These are phyloP conservation scores for Anthophora plumipes DNA, from an alignment of 2,888 invertebrate species.

Conservation along the genomic window DNA sequence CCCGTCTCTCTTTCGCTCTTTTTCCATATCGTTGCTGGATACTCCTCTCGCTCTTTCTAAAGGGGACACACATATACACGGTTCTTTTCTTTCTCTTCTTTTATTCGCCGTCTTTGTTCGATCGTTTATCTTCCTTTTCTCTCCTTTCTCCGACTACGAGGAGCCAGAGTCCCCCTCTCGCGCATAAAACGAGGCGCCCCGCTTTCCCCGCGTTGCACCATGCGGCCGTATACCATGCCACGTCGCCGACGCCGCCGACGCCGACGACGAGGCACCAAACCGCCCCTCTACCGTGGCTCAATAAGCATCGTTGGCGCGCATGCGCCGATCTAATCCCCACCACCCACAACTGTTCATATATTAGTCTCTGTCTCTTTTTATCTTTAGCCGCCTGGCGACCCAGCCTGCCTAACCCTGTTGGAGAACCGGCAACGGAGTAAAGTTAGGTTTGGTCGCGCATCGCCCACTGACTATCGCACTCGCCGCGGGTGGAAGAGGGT, in stretches of 20 bases:
- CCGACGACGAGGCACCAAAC: constrained; percentile 75
- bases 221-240: constrained; percentile 64
- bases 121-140: constrained; percentile 44
- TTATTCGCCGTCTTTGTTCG: neutral
- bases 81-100: constrained; percentile 6
- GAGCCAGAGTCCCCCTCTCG: constrained; percentile 57
- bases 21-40: neutral
- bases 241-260: constrained; percentile 71
- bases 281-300: constrained; percentile 77
- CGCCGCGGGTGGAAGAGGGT: constrained; percentile 80
- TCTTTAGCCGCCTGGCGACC: constrained; percentile 56
- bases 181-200: constrained; percentile 48
- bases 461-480: constrained; percentile 76
- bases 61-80: neutral
- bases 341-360: constrained; percentile 76
- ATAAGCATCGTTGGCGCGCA: constrained; percentile 71
- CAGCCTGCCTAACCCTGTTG: constrained; percentile 68
- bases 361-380: constrained; percentile 55
- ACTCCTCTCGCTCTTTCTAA: too few species aligned
- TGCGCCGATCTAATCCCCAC: constrained; percentile 81
- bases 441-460: constrained; percentile 77
- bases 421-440: constrained; percentile 81
- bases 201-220: constrained; percentile 61
- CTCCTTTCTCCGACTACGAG: constrained; percentile 47
- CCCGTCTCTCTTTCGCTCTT: constrained; percentile 15